Conservation (phyloP, 2,113 vertebrate genomes). For the Sporophila hypoxantha region DNA sequence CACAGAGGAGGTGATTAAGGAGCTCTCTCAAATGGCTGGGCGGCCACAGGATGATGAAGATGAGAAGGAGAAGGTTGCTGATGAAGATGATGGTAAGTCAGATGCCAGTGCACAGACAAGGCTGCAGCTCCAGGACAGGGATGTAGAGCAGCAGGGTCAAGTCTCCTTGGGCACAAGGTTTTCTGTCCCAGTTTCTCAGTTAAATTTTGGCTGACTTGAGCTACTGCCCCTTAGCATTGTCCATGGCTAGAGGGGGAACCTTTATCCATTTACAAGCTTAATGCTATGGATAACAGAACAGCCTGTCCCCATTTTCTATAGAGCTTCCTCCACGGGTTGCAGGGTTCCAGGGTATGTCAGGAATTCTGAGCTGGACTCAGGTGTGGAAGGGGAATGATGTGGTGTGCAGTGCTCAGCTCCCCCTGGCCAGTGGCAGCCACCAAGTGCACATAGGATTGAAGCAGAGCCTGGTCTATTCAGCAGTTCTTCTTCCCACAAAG, state of each 20-base stretch:
- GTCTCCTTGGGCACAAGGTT: neutral
- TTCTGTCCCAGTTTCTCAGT: neutral
- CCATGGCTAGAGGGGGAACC: neutral
- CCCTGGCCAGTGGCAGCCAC: neutral
- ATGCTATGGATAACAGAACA: neutral
- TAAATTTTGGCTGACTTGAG: neutral
- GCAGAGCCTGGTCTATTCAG: neutral
- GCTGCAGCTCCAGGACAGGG: neutral
- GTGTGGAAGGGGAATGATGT: neutral
- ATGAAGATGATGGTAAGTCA: conserved; percentile 93
- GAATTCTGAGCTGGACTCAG: neutral
- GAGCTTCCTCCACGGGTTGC: neutral
- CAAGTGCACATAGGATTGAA: neutral
- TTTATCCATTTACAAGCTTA: neutral
- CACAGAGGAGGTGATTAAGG: conserved; percentile 92
- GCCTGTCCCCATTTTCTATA: neutral
- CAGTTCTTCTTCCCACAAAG: neutral
- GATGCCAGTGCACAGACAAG: neutral
- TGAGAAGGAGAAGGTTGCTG: conserved; percentile 87
- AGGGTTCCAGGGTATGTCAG: neutral
- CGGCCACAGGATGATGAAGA: conserved; percentile 83
- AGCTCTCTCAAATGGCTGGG: conserved; percentile 90
- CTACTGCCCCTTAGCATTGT: neutral
- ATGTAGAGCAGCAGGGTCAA: neutral
- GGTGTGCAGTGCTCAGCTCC: neutral